These are phyloP conservation scores for Pelecanus crispus DNA, from an alignment of 2,113 vertebrate species.

Conservation along the genomic window DNA sequence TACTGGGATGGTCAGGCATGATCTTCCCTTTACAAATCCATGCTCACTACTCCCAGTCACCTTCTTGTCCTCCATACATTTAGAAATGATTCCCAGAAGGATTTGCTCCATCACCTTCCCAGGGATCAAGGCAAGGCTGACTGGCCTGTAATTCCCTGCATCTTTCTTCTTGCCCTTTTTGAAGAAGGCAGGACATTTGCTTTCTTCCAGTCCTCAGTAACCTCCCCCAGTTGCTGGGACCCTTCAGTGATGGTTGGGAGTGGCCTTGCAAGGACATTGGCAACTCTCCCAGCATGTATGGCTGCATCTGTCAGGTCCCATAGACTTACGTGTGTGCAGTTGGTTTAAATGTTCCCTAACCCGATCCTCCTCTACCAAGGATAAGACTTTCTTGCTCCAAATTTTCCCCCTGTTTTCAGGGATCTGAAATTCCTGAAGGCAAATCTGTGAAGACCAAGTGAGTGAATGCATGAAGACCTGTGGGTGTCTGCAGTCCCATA, in stretches of 20 bases:
- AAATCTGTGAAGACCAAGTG: background rate
- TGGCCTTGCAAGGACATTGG: background rate
- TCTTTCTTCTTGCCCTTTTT: background rate
- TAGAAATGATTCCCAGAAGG: background rate
- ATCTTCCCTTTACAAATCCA: background rate
- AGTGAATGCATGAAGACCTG: background rate
- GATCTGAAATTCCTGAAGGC: background rate
- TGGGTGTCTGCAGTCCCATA: slow-evolving; percentile 83
- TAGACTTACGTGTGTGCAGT: background rate
- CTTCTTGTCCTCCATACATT: background rate
- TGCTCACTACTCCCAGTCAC: background rate
- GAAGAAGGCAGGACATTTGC: background rate
- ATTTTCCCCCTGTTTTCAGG: background rate
- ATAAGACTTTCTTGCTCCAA: background rate
- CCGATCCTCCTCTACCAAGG: background rate
- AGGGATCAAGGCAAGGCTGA: background rate
- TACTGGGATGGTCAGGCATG: background rate
- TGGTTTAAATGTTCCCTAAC: background rate
- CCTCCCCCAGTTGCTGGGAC: accelerated
- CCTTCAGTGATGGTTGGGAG: background rate
- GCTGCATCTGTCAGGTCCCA: background rate
- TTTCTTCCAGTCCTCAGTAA: background rate
- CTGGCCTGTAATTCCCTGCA: background rate
- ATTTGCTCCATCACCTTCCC: background rate
- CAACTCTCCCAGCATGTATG: background rate